Conservation (phyloP, 2,113 vertebrate species). For the Embiotoca jacksoni region DNA sequence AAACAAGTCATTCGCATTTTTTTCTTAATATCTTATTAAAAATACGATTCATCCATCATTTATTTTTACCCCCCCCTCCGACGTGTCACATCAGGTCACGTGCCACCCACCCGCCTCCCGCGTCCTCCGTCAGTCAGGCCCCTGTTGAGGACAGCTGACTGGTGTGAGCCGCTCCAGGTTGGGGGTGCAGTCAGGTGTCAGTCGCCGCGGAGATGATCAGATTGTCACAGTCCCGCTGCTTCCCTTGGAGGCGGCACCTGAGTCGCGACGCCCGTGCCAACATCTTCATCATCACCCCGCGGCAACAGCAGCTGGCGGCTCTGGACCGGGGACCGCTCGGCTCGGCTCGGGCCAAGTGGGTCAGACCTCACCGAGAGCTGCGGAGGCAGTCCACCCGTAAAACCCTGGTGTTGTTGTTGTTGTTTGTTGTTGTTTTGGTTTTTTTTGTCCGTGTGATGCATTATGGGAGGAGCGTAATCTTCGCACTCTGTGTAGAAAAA, state of each 20-base stretch:
- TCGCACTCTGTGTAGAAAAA: neutral
- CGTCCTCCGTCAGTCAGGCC: constrained; percentile 31
- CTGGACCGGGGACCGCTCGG: constrained; percentile 44
- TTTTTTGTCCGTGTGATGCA: constrained; percentile 1
- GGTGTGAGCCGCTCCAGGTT: constrained; percentile 43
- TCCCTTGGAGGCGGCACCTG: constrained; percentile 77
- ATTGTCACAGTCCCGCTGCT: constrained; percentile 72
- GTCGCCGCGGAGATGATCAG: constrained; percentile 74
- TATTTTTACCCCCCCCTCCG: neutral
- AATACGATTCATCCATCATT: constrained; percentile 1
- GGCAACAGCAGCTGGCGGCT: constrained; percentile 68
- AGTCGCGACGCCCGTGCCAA: constrained; percentile 75
- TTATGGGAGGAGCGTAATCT: constrained; percentile 19
- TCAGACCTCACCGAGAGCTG: constrained; percentile 51
- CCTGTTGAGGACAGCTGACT: constrained; percentile 33
- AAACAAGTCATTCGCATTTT: neutral
- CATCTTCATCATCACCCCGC: constrained; percentile 78
- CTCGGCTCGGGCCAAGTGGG: constrained; percentile 64
- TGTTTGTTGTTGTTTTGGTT: neutral
- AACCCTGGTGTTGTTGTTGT: neutral
- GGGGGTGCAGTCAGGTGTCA: constrained; percentile 73
- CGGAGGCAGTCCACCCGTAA: neutral
- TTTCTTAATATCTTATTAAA: neutral
- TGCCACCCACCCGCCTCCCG: constrained; percentile 1
- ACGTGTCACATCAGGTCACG: neutral